Base-by-base conservation (phyloP, 1,140 invertebrate genomes). In the Zaprionus davidi region DNA sequence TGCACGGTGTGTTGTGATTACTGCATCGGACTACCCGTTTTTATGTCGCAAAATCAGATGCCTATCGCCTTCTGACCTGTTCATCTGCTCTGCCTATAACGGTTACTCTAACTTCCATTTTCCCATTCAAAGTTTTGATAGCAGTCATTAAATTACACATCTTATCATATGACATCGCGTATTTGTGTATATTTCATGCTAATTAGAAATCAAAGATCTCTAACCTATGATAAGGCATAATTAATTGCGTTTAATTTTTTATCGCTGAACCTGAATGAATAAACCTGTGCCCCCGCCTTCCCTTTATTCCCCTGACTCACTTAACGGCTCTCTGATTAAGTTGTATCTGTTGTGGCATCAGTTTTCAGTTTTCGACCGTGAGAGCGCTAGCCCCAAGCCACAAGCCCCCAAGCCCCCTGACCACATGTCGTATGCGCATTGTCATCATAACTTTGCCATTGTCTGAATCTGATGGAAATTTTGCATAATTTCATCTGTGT, bases 401-500 rank as follows among this genome's bases (percentile, higher is more conserved):
- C 44, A 51, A 22, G 20, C 11, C 17, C 46, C 46, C 46, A 51
- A 53, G 34, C 20, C n/a, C 12, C 22, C 38, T 12, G 36, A 41
- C 31, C 63, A 53, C 83, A 71, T 77, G 77, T 77, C 83, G 80
- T 86, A 87, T 88, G 77, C 80, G 76, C 83, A 88, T 78, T 80
- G 83, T 88, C 83, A 88, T 83, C 80, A 83, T 82, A 87, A 87
- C 69, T 79, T 71, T 76, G 70, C 83, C 76, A 86, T 86, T 82
- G 79, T 79, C 75, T 69, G 76, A 71, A 74, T 73, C 79, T 82
- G 72, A 64, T 75, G 67, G 59, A 65, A 64, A 76, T 83, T 81
- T 88, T 84, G 85, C 84, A 90, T 88, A 84, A 84, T 88, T 83
- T 71, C 41, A n/a, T 28, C 46, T 62, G 24, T 46, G 38, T 44